Base-by-base conservation (phyloP, 92 coral and sea anemone genomes). In the Phenganax marumi region DNA sequence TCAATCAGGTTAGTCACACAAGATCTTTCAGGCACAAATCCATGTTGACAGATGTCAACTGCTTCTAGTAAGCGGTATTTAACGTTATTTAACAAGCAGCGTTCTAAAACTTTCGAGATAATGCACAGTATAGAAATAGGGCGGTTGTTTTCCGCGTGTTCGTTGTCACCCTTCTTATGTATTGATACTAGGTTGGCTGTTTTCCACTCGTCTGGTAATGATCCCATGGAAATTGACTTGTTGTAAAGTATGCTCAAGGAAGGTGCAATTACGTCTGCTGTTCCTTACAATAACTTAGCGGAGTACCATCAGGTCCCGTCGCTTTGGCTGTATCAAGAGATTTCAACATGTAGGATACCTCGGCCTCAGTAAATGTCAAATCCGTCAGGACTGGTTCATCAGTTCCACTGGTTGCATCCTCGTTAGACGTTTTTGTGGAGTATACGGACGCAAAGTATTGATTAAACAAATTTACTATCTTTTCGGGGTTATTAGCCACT, bases 91-190 rank as follows among this genome's bases (percentile, higher is more conserved):
- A 64, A 49, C 4, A 64, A 46, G 33, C 70, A 64, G 70, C 46
- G 70, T 64, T 64, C 70, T 23, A 64, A 25, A 26, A 64, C 70
- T 22, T 64, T 64, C 47, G 70, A 64, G 12, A 64, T 64, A 1
- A 64, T 64, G 70, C 70, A 64, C 70, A 64, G 70, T 64, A 64
- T 46, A 26, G 70, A 64, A 64, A 64, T 64, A 64, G 70, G 70
- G 12, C 70, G 70, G 48, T 64, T 23, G 70, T 64, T 64, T n/a
- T n/a, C n/a, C n/a, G n/a, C n/a, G n/a, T n/a, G n/a, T n/a, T n/a
- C n/a, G n/a, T n/a, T n/a, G n/a, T n/a, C n/a, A n/a, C n/a, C n/a
- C n/a, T n/a, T n/a, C n/a, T n/a, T n/a, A n/a, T n/a, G n/a, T n/a
- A n/a, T n/a, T n/a, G n/a, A n/a, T n/a, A n/a, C n/a, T n/a, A n/a